Evolutionary conservation across 2,888 invertebrate species (phyloP).

Genomic region (Bombyx huttoni): DNA sequence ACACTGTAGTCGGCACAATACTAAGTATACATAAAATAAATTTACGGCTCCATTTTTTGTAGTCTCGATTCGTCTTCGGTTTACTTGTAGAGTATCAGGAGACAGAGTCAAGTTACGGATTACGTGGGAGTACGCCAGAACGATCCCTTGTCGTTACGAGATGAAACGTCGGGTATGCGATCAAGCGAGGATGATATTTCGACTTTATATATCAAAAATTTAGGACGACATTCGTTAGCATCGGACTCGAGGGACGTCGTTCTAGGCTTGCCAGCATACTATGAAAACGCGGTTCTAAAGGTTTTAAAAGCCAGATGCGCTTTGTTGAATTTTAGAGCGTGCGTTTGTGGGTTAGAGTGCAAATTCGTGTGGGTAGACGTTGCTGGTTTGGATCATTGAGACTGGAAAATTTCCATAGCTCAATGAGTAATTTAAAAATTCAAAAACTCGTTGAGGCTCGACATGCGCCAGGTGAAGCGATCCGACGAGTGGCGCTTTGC

Average conservation of each 20-base stretch:
- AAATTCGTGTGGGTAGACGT: conserved; percentile 37
- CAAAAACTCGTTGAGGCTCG: conserved; percentile 69
- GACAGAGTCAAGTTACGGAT: conserved; percentile 47
- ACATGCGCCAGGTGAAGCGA: conserved; percentile 55
- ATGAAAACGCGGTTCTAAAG: conserved; percentile 23
- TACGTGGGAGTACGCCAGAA: conserved; percentile 44
- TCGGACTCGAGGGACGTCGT: conserved; percentile 51
- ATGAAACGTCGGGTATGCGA: conserved; percentile 37
- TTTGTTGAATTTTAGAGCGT: conserved; percentile 43
- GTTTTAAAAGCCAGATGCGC: conserved; percentile 18
- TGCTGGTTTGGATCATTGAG: conserved; percentile 30
- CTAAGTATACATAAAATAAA: conserved; percentile 8
- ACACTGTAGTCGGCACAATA: conserved; percentile 10
- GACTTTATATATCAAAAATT: conserved; percentile 64
- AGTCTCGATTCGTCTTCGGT: conserved; percentile 15
- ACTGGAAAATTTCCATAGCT: conserved; percentile 64
- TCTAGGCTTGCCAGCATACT: conserved; percentile 53
- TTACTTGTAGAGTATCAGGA: conserved; percentile 25
- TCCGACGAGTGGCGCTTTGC: conserved; percentile 56
- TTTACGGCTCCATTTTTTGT: conserved; percentile 5
- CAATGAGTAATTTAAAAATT: conserved; percentile 75
- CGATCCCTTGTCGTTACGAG: conserved; percentile 34
- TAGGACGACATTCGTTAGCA: conserved; percentile 65
- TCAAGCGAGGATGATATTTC: conserved; percentile 42
- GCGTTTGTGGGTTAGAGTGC: conserved; percentile 40